Evolutionary conservation across 2,888 invertebrate genomes (phyloP).

Genomic region (Dastarcus helophoroides): DNA sequence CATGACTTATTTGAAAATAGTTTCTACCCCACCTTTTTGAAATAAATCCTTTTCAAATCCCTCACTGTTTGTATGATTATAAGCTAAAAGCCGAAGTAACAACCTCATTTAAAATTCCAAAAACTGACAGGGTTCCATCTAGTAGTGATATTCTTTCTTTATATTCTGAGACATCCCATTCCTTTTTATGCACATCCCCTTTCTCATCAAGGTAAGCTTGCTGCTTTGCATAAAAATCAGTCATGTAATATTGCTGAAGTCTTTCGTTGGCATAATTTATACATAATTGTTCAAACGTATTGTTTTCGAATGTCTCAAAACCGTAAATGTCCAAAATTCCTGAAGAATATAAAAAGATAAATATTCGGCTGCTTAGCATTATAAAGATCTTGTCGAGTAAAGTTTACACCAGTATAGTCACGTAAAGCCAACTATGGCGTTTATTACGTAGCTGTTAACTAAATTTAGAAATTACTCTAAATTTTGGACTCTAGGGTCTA

Average conservation of each 20-base stretch:
- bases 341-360: slow-evolving; percentile 12
- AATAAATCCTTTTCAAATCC: too few species aligned
- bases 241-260: slow-evolving; percentile 30
- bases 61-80: too few species aligned
- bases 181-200: slow-evolving; percentile 19
- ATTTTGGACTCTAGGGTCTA: too few species aligned
- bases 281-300: slow-evolving; percentile 27
- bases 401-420: slow-evolving; percentile 3
- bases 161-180: slow-evolving; percentile 20
- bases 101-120: slow-evolving; percentile 32
- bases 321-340: slow-evolving; percentile 34
- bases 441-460: too few species aligned
- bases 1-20: too few species aligned
- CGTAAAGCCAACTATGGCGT: too few species aligned
- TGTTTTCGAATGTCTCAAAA: slow-evolving; percentile 30
- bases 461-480: too few species aligned
- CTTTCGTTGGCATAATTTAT: slow-evolving; percentile 34
- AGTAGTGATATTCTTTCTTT: slow-evolving; percentile 23
- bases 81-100: not conserved
- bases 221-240: slow-evolving; percentile 25
- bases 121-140: slow-evolving; percentile 28
- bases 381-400: not conserved
- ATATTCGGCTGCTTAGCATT: too few species aligned
- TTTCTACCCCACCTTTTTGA: too few species aligned
- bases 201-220: slow-evolving; percentile 25